Conservation (phyloP, 2,797 vertebrate species). For the Limosa lapponica region DNA sequence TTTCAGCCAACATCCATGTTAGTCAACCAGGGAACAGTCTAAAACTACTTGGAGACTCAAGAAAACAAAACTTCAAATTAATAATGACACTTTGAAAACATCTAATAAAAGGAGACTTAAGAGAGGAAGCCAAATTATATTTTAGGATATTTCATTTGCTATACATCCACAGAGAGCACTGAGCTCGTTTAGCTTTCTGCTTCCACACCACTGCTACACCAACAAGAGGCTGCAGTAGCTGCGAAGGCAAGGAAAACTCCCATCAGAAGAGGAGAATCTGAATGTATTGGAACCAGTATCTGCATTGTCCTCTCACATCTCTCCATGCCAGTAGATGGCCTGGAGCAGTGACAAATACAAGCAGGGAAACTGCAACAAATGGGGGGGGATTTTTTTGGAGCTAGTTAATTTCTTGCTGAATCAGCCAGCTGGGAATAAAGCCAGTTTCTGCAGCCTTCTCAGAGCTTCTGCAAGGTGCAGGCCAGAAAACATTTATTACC, state of each 20-base stretch:
- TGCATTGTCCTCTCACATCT: not conserved
- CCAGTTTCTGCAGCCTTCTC: slow-evolving; percentile 2
- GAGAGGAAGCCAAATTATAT: not conserved
- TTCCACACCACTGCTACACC: not conserved
- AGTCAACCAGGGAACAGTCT: not conserved
- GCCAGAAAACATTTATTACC: not conserved
- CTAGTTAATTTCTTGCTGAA: not conserved
- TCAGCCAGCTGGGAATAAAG: slow-evolving; percentile 27
- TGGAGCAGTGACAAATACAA: not conserved
- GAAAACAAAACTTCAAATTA: slow-evolving; percentile 1
- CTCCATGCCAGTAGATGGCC: not conserved
- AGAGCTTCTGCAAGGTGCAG: slow-evolving; percentile 36
- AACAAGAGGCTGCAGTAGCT: not conserved
- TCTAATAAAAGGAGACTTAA: not conserved
- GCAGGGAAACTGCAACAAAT: not conserved
- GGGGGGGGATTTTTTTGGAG: not conserved
- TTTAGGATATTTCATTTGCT: not conserved
- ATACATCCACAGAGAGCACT: not conserved
- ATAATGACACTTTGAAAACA: not conserved
- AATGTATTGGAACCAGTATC: not conserved
- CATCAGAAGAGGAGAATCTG: not conserved
- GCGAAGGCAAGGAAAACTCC: not conserved
- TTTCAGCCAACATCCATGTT: not conserved
- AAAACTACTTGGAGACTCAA: not conserved
- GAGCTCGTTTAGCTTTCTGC: not conserved